Percentiles rank a stretch among this genome's conserved stretches.
These are phyloP conservation scores for Andrena hattorfiana DNA, from an alignment of 2,888 invertebrate species.

Conservation along the genomic window DNA sequence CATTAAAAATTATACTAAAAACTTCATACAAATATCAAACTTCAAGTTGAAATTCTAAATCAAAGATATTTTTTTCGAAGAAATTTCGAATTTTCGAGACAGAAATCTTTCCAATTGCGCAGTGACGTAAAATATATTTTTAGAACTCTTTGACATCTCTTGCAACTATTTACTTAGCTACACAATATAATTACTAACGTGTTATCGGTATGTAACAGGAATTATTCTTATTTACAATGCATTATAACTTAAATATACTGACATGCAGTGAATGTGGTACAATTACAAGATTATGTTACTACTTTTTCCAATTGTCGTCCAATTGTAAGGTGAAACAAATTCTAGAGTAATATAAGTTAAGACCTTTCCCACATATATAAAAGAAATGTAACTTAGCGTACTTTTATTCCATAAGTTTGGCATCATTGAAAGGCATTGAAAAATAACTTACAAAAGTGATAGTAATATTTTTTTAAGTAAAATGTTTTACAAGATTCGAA, in stretches of 20 bases:
- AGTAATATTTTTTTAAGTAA: neutral
- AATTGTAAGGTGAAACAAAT: neutral
- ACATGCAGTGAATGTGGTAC: neutral
- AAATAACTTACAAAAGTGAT: neutral
- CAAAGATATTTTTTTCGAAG: slow-evolving; percentile 7
- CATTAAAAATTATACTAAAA: slow-evolving; percentile 20
- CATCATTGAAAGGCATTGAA: neutral
- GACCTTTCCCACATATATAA: neutral
- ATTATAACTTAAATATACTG: neutral
- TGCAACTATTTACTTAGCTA: neutral
- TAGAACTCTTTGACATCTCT: neutral
- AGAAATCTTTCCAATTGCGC: slow-evolving; percentile 9
- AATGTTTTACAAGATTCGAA: neutral
- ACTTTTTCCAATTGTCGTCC: slow-evolving; percentile 1
- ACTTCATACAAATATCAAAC: slow-evolving; percentile 3
- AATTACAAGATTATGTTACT: neutral
- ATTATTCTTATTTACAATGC: neutral
- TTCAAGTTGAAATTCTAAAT: slow-evolving; percentile 2
- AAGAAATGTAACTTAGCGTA: neutral
- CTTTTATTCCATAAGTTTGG: neutral
- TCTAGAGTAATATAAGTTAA: neutral
- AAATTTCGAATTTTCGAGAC: slow-evolving; percentile 40
- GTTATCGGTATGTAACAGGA: neutral
- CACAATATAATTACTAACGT: slow-evolving; percentile 1
- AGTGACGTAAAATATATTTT: slow-evolving; percentile 24